Evolutionary conservation across 2,797 vertebrate genomes (phyloP), one percentile per base, ranked within the genome.

Genomic region (Staurois parvus): DNA sequence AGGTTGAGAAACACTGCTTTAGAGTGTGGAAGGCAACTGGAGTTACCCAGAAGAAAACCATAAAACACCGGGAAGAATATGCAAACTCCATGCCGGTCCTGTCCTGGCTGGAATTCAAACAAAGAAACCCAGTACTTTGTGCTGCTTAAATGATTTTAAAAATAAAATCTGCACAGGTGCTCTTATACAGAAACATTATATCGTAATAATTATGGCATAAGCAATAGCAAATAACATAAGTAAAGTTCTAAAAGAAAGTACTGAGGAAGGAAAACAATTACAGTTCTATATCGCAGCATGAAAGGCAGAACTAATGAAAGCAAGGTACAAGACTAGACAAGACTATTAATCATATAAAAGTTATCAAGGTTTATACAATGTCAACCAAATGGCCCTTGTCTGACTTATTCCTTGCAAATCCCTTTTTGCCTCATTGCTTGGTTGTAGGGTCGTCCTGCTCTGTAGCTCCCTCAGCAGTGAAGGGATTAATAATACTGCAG

Each of bases 401-500:
- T 76, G 75, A 67, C 80, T 86, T 40, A 32, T 45, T 64, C 48
- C 75, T 79, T 67, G 67, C 56, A 69, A 59, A 83, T 87, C 30
- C 79, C 69, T 83, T 83, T 42, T 83, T 87, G 85, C 75, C 75
- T 87, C 80, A 87, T 83, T 83, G 81, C 85, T 74, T 17, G 26
- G 42, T 83, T 79, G 59, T 83, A 87, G 81, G 85, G 81, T 83
- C 76, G 81, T 79, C 81, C 69, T 79, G 81, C 70, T 69, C 59
- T 79, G 85, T 67, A 79, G 76, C 81, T 87, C 81, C 85, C 81
- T 73, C 70, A 87, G 85, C 76, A 87, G 62, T 87, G 85, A 87
- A 87, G 76, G 85, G 85, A 87, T 87, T 87, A 87, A 79, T 87
- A 83, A 79, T 79, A 84, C 81, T 84, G 85, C 85, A 87, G 85